Percentiles rank a stretch among this genome's conserved stretches.
Conservation (phyloP, 2,113 vertebrate genomes). For the Salvator merianae region DNA sequence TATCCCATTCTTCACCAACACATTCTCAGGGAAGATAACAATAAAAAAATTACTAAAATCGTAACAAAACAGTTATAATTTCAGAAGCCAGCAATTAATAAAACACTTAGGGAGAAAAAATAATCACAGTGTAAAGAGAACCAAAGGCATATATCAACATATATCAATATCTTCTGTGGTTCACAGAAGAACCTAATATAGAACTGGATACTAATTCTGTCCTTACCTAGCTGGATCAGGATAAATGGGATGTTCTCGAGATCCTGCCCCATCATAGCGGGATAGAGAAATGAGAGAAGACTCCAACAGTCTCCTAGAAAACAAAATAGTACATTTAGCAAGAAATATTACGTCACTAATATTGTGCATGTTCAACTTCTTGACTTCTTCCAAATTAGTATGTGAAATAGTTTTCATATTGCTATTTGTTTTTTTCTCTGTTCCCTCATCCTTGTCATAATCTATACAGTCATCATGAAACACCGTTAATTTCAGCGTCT, state of each 20-base stretch:
- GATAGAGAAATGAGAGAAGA: conserved; percentile 95
- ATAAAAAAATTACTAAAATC: too few species aligned
- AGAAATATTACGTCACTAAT: conserved; percentile 51
- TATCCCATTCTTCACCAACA: too few species aligned
- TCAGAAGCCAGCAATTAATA: too few species aligned
- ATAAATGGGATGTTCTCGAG: conserved; percentile 97
- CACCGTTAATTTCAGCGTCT: conserved; percentile 35
- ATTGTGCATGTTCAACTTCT: neutral
- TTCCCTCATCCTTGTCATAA: neutral
- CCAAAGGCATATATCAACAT: neutral
- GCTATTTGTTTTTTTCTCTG: neutral
- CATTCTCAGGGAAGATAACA: too few species aligned
- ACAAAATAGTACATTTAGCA: conserved; percentile 58
- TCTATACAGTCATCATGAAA: conserved; percentile 2
- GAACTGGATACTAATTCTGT: conserved; percentile 50
- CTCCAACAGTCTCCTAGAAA: conserved; percentile 91
- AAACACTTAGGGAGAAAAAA: neutral
- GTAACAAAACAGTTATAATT: too few species aligned
- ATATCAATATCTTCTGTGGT: neutral
- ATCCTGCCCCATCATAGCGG: conserved; percentile 95
- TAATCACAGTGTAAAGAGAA: neutral
- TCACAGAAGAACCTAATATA: neutral
- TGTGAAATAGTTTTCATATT: neutral
- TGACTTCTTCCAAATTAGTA: conserved; percentile 7
- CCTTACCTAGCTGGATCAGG: conserved; percentile 96